These are phyloP conservation scores for Sinella curviseta DNA, from an alignment of 1,140 invertebrate genomes.

Conservation along the genomic window DNA sequence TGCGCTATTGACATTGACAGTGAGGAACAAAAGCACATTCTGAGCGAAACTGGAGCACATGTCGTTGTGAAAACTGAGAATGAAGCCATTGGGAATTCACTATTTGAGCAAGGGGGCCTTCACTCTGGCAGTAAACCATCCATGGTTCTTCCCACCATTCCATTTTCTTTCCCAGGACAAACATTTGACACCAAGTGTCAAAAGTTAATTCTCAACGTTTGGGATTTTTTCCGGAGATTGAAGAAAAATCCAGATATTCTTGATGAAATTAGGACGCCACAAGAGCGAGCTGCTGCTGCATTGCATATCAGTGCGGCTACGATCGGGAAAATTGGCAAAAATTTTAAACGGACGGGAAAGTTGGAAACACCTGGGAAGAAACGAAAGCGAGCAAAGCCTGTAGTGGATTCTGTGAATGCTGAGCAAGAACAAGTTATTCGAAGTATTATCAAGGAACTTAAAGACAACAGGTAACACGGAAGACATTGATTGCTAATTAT, in stretches of 20 bases:
- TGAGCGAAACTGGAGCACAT: constrained; percentile 16
- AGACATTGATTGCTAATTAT: too few species aligned
- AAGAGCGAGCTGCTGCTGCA: constrained; percentile 39
- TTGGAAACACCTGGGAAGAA: constrained; percentile 45
- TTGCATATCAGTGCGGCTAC: constrained; percentile 40
- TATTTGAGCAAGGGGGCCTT: background rate
- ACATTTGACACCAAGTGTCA: constrained; percentile 45
- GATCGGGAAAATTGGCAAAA: constrained; percentile 47
- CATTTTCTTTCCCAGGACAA: constrained; percentile 47
- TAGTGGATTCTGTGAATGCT: constrained; percentile 43
- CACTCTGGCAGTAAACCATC: background rate
- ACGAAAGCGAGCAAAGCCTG: constrained; percentile 35
- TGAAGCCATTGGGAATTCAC: background rate
- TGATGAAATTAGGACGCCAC: constrained; percentile 36
- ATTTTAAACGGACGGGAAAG: constrained; percentile 41
- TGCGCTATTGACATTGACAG: constrained; percentile 14
- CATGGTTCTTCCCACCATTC: constrained; percentile 22
- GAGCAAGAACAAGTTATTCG: constrained; percentile 42
- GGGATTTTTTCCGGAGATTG: constrained; percentile 45
- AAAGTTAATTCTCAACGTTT: constrained; percentile 47
- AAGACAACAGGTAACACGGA: constrained; percentile 34
- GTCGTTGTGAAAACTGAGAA: constrained; percentile 10
- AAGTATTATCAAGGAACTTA: constrained; percentile 45
- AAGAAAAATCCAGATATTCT: constrained; percentile 43
- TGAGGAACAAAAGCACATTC: constrained; percentile 1